These are phyloP conservation scores for Scaptomyza parva DNA, from an alignment of 2,888 invertebrate species.

Conservation along the genomic window DNA sequence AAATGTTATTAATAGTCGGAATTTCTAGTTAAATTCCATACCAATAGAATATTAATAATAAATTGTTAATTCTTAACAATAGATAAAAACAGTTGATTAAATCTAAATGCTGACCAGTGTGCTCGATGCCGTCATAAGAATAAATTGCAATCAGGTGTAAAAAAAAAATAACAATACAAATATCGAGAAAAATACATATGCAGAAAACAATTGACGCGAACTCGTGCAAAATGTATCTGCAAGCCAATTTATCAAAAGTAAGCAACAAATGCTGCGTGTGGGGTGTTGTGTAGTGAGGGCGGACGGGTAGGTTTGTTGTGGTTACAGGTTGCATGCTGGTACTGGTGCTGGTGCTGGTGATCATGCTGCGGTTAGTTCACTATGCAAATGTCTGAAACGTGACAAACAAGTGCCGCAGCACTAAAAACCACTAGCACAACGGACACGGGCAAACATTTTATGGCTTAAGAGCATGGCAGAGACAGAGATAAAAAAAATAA, in stretches of 20 bases:
- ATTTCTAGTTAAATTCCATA: slow-evolving; percentile 3
- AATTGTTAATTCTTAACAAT: slow-evolving; percentile 8
- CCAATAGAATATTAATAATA: slow-evolving; percentile 7
- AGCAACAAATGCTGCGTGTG: slow-evolving; percentile 11
- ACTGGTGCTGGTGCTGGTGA: too few relatives aligned
- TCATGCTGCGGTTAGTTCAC: slow-evolving; percentile 51
- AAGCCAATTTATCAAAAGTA: slow-evolving; percentile 45
- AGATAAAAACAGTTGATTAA: slow-evolving; percentile 35
- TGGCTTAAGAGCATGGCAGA: slow-evolving; percentile 60
- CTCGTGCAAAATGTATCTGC: slow-evolving; percentile 54
- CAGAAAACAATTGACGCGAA: slow-evolving; percentile 27
- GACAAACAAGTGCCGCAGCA: slow-evolving; percentile 61
- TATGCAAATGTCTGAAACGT: slow-evolving; percentile 74
- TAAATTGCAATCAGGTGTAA: slow-evolving; percentile 64
- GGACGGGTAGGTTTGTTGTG: slow-evolving; percentile 8
- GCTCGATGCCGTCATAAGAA: slow-evolving; percentile 50
- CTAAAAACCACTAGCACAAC: slow-evolving; percentile 38
- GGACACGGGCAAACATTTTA: slow-evolving; percentile 41
- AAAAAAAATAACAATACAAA: slow-evolving; percentile 1
- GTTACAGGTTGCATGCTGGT: slow-evolving; percentile 12
- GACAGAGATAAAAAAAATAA: slow-evolving; percentile 30
- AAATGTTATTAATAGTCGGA: background rate
- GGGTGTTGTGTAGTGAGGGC: slow-evolving; percentile 1
- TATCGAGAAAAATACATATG: slow-evolving; percentile 9
- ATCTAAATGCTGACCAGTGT: slow-evolving; percentile 54